Evolutionary conservation across 2,888 invertebrate species (phyloP).

Genomic region (Tetheella fluctuosa): DNA sequence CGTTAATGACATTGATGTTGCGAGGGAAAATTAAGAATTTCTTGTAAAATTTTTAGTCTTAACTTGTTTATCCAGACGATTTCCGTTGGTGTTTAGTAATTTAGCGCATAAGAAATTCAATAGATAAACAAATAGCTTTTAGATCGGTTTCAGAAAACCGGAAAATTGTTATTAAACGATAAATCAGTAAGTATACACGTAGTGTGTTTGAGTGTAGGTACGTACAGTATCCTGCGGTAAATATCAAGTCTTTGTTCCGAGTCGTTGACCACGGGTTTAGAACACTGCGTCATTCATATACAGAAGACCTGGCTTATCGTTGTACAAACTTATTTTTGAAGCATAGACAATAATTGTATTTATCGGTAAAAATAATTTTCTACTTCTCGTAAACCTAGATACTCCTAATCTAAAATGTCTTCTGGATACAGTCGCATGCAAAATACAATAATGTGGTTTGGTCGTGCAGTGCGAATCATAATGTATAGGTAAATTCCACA

Average conservation of each 20-base stretch:
- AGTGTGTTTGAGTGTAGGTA: constrained; percentile 3
- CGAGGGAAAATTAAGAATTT: not conserved
- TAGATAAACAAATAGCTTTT: constrained; percentile 10
- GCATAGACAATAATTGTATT: constrained; percentile 3
- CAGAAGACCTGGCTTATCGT: constrained; percentile 25
- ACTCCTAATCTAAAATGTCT: not conserved
- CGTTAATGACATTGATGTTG: constrained; percentile 39
- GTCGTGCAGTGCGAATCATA: not conserved
- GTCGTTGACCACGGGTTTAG: constrained; percentile 30
- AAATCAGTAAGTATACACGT: not conserved
- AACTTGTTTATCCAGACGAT: not conserved
- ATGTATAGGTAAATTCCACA: constrained; percentile 27
- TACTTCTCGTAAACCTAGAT: not conserved
- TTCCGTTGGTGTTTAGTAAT: not conserved
- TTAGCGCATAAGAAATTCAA: not conserved
- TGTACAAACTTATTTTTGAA: not conserved
- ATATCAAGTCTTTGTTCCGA: constrained; percentile 31
- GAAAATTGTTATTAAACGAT: constrained; percentile 12
- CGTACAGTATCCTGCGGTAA: constrained; percentile 1
- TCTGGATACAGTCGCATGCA: not conserved
- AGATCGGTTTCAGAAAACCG: constrained; percentile 6
- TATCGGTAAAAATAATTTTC: not conserved
- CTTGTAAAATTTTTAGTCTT: constrained; percentile 4
- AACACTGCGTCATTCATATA: constrained; percentile 38
- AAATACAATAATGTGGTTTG: too few relatives aligned